These are phyloP conservation scores for Zosterops pallidus DNA, from an alignment of 2,113 vertebrate genomes.

Conservation along the genomic window DNA sequence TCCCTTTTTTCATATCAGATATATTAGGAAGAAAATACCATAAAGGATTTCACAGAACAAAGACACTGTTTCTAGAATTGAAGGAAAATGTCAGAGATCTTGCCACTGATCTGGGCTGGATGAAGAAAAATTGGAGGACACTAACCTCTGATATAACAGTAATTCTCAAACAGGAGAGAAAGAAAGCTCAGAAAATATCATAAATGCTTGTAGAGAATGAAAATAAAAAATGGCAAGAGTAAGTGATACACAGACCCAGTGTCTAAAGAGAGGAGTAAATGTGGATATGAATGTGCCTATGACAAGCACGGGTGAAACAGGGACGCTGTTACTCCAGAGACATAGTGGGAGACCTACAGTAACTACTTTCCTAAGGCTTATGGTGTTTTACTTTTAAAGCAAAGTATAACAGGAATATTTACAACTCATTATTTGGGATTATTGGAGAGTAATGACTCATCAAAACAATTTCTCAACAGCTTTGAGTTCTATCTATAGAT, in stretches of 20 bases:
- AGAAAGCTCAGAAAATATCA: background rate
- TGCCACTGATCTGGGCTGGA: background rate
- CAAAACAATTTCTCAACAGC: background rate
- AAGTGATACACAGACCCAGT: background rate
- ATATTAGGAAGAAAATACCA: background rate
- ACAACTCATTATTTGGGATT: background rate
- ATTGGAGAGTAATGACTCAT: background rate
- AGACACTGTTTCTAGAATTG: background rate
- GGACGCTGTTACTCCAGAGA: background rate
- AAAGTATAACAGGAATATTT: background rate
- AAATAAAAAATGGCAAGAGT: background rate
- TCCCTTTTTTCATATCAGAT: background rate
- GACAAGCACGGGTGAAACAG: background rate
- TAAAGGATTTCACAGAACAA: background rate
- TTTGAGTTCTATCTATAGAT: background rate
- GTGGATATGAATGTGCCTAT: background rate
- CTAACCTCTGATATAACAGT: background rate
- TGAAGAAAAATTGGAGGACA: background rate
- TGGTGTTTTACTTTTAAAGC: background rate
- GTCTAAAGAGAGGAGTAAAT: background rate
- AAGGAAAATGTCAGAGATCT: background rate
- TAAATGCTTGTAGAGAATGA: background rate
- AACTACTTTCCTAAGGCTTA: background rate
- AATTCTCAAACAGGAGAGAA: background rate
- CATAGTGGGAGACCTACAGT: background rate